Percentiles rank a stretch among this genome's conserved stretches.
Conservation (phyloP, 1,140 invertebrate species). For the Drosophila micromelanica region DNA sequence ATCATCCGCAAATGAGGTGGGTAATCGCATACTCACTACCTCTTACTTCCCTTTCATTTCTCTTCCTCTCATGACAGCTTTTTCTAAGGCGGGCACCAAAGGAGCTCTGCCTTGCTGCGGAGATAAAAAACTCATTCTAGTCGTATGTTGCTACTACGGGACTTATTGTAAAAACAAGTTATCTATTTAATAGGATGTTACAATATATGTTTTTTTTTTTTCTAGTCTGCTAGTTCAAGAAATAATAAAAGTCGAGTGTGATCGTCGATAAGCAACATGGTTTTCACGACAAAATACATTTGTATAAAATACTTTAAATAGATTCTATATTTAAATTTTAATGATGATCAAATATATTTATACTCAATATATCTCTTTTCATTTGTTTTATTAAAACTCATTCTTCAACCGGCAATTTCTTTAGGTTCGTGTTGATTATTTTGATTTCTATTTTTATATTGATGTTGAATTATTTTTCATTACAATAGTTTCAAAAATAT, state of each 20-base stretch:
- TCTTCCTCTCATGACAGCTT: slow-evolving; percentile 5
- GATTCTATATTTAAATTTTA: too few relatives aligned
- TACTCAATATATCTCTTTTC: too few relatives aligned
- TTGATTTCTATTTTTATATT: too few relatives aligned
- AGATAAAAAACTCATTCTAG: slow-evolving; percentile 84
- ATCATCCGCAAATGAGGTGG: slow-evolving; percentile 61
- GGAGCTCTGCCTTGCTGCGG: slow-evolving; percentile 79
- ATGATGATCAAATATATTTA: too few relatives aligned
- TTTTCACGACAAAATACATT: too few relatives aligned
- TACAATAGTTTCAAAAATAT: too few relatives aligned
- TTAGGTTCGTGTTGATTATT: too few relatives aligned
- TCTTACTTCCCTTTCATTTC: background rate
- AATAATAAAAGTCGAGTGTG: too few relatives aligned
- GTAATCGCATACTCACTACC: background rate
- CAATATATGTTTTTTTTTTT: background rate
- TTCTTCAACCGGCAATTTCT: too few relatives aligned
- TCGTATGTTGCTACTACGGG: slow-evolving; percentile 83
- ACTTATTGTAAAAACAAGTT: background rate
- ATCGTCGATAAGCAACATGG: too few relatives aligned
- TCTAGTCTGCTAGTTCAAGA: background rate
- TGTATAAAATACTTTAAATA: background rate
- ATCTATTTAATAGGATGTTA: slow-evolving; percentile 1
- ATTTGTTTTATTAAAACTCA: too few relatives aligned
- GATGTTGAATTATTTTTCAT: too few relatives aligned
- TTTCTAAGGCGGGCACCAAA: slow-evolving; percentile 87